Conservation (phyloP, 2,888 invertebrate species). For the Linnaemya tessellans region DNA sequence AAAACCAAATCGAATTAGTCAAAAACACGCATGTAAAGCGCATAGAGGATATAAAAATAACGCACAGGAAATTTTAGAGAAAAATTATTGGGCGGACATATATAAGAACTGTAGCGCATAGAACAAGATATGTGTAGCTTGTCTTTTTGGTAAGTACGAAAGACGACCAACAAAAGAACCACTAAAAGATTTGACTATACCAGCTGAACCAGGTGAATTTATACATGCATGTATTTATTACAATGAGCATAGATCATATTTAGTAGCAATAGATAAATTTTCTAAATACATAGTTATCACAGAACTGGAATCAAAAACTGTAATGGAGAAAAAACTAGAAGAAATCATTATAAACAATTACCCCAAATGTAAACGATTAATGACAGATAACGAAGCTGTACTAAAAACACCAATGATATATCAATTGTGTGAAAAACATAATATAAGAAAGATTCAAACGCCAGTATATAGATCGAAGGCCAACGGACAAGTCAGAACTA, state of each 20-base stretch:
- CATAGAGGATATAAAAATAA: too few species aligned
- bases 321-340: too few species aligned
- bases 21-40: neutral
- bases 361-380: too few species aligned
- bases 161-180: too few species aligned
- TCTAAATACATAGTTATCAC: too few species aligned
- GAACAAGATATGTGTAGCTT: slow-evolving; percentile 7
- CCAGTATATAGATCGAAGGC: neutral
- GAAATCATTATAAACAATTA: too few species aligned
- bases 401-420: neutral
- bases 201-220: too few species aligned
- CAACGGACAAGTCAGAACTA: neutral
- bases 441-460: neutral
- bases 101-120: neutral
- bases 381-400: slow-evolving; percentile 11
- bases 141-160: slow-evolving; percentile 17
- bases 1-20: neutral
- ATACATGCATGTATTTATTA: too few species aligned
- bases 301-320: too few species aligned
- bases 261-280: too few species aligned
- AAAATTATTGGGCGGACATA: neutral
- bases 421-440: slow-evolving; percentile 15
- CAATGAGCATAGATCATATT: too few species aligned
- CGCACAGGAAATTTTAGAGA: neutral
- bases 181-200: too few species aligned